A percentile compares a stretch with the other conserved stretches of the same genome.
These are phyloP conservation scores for Chrysocyon brachyurus DNA, from an alignment of 2,797 vertebrate genomes.

Conservation along the genomic window DNA sequence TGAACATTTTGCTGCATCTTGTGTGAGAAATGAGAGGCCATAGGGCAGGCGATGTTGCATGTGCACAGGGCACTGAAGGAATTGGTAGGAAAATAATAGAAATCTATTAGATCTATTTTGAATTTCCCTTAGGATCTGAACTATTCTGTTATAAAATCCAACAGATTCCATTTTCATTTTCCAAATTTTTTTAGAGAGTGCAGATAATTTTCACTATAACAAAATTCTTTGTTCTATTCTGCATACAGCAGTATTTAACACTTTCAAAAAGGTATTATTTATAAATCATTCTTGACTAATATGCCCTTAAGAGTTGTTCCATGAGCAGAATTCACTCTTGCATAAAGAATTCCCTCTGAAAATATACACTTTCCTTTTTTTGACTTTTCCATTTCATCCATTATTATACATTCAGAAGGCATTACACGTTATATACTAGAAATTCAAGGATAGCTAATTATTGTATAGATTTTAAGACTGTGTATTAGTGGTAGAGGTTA, in stretches of 20 bases:
- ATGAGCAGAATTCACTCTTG: slow-evolving; percentile 32
- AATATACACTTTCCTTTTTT: background rate
- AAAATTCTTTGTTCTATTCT: slow-evolving; percentile 42
- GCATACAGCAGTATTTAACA: slow-evolving; percentile 17
- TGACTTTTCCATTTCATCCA: background rate
- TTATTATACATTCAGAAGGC: background rate
- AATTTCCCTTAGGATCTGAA: slow-evolving; percentile 52
- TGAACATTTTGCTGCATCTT: slow-evolving; percentile 28
- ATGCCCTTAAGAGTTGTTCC: background rate
- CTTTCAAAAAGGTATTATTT: background rate
- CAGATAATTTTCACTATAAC: slow-evolving; percentile 68
- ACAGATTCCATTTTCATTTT: slow-evolving; percentile 56
- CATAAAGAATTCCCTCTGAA: slow-evolving; percentile 56
- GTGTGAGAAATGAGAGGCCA: slow-evolving; percentile 65
- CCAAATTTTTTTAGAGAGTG: slow-evolving; percentile 63
- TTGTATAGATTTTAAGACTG: background rate
- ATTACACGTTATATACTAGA: background rate
- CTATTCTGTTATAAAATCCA: slow-evolving; percentile 67
- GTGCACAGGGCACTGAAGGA: background rate
- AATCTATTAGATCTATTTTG: slow-evolving; percentile 71
- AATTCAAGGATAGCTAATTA: background rate
- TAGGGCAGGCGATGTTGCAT: slow-evolving; percentile 14
- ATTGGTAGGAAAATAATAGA: background rate
- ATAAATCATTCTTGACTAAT: slow-evolving; percentile 39
- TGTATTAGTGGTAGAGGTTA: background rate